These are phyloP conservation scores for Scaptomyza pallida DNA, from an alignment of 1,140 invertebrate genomes.

Conservation along the genomic window DNA sequence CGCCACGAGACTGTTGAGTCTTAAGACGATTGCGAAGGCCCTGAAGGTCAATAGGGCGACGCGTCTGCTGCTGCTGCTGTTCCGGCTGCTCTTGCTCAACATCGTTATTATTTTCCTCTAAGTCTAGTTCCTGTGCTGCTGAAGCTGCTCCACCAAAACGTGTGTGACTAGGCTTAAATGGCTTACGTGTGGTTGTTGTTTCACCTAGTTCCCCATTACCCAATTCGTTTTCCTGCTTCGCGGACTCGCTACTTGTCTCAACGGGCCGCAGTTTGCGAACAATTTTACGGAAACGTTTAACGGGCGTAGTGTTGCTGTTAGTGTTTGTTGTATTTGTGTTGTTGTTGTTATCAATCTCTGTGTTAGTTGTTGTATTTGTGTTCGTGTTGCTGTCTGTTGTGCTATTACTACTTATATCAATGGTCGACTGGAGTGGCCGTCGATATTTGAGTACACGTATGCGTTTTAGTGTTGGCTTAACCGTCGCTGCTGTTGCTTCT, in stretches of 20 bases:
- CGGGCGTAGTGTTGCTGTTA: conserved; percentile 48
- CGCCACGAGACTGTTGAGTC: conserved; percentile 46
- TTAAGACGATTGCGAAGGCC: conserved; percentile 63
- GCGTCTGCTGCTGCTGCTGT: neutral
- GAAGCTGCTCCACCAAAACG: conserved; percentile 28
- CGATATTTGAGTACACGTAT: conserved; percentile 73
- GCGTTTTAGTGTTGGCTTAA: conserved; percentile 61
- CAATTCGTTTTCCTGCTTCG: neutral
- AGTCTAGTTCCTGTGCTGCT: conserved; percentile 12
- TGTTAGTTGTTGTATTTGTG: conserved; percentile 29
- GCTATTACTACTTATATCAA: conserved; percentile 48
- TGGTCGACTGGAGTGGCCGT: conserved; percentile 54
- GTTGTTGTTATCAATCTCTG: conserved; percentile 19
- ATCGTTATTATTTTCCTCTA: neutral
- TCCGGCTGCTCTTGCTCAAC: neutral
- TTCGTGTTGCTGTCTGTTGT: conserved; percentile 36
- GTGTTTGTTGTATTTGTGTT: conserved; percentile 31
- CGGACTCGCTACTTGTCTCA: conserved; percentile 12
- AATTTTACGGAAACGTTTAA: conserved; percentile 77
- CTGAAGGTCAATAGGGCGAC: conserved; percentile 30
- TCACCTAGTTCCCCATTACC: conserved; percentile 11
- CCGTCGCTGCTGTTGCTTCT: conserved; percentile 27
- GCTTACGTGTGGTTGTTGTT: conserved; percentile 44
- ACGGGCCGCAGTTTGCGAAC: conserved; percentile 69
- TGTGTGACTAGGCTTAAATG: conserved; percentile 52